Conservation (phyloP, 2,888 invertebrate species). For the Hirtodrosophila trivittata region DNA sequence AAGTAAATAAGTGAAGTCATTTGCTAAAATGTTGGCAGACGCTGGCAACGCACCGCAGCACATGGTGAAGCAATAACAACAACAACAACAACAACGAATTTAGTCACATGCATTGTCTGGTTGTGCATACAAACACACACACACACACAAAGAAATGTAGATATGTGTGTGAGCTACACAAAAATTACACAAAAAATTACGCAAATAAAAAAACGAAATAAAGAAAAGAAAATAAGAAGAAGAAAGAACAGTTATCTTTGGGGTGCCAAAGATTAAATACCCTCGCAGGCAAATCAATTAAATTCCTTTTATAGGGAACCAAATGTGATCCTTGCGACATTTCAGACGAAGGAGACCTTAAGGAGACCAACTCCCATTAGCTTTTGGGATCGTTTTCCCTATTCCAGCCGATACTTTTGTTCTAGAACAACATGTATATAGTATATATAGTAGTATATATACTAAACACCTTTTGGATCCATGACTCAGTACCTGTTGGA, state of each 20-base stretch:
- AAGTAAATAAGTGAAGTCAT: conserved; percentile 79
- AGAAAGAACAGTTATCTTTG: conserved; percentile 2
- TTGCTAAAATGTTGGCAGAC: conserved; percentile 74
- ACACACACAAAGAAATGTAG: background rate
- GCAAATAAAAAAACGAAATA: conserved; percentile 57
- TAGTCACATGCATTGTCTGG: conserved; percentile 42
- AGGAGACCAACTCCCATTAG: too few species aligned
- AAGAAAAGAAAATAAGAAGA: conserved; percentile 29
- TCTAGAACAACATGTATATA: too few species aligned
- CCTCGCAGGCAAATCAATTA: background rate
- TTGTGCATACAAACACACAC: conserved; percentile 9
- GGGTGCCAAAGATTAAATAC: background rate
- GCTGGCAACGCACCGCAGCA: conserved; percentile 44
- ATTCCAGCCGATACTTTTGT: too few species aligned
- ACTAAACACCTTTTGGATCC: too few species aligned
- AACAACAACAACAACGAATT: conserved; percentile 23
- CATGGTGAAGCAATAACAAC: conserved; percentile 54
- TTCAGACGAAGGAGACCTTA: too few species aligned
- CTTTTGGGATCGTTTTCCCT: too few species aligned
- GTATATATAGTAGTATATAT: too few species aligned
- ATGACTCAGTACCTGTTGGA: too few species aligned
- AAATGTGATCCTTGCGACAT: background rate
- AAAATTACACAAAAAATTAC: conserved; percentile 61
- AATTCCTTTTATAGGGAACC: background rate
- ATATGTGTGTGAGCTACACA: conserved; percentile 20